phyloP scores from a whole-genome alignment of 2,113 vertebrate species.

The Crotalus horridus region DNA sequence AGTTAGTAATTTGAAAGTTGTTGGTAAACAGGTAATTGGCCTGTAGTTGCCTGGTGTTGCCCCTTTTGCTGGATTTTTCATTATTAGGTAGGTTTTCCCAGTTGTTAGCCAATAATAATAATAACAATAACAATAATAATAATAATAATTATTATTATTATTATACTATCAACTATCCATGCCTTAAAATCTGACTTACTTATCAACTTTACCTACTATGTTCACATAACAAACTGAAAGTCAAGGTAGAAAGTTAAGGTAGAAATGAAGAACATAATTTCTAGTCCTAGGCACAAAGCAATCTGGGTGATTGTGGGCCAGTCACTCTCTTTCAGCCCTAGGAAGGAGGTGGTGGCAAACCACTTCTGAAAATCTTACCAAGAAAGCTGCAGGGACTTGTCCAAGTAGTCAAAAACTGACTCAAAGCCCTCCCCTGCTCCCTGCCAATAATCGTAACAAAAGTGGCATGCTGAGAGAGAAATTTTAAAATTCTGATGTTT shows the following conservation, averaged over 20 bases:
- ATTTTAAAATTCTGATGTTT: background rate
- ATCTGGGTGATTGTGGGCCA: background rate
- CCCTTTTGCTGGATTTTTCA: too few species aligned
- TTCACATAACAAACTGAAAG: background rate
- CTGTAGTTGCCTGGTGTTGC: too few species aligned
- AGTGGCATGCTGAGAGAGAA: background rate
- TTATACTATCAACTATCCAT: background rate
- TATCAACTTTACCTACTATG: background rate
- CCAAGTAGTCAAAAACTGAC: background rate
- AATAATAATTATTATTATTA: too few species aligned
- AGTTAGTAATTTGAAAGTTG: too few species aligned
- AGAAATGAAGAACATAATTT: background rate
- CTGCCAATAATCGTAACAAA: background rate
- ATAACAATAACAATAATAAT: too few species aligned
- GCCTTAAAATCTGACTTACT: background rate
- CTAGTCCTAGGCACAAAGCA: background rate
- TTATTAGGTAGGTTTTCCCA: too few species aligned
- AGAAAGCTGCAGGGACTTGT: background rate
- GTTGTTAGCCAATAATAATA: too few species aligned
- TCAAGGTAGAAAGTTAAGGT: background rate
- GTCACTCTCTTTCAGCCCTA: background rate
- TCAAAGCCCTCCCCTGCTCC: too few species aligned
- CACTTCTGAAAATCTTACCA: background rate
- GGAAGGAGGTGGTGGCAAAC: background rate
- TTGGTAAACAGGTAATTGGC: too few species aligned